Base-by-base conservation (phyloP, 1,140 invertebrate species). In the Delia radicum region DNA sequence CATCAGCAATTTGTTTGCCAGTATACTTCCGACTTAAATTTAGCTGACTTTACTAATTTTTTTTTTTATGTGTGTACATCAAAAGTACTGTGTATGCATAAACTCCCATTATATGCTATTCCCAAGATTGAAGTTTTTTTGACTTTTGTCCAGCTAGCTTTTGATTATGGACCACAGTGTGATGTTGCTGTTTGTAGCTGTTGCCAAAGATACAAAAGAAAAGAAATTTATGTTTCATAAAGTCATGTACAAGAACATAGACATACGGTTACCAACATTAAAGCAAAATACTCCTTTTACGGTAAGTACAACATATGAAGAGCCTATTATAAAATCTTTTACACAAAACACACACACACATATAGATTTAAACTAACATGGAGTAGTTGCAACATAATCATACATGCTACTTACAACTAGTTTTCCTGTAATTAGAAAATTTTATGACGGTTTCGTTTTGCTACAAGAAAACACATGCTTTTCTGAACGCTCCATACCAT, bases 371-470 rank as follows among this genome's bases (percentile, higher is more conserved):
- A 29, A 65, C 29, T 5, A 15, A 61, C 55, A 61, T 61, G 24
- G 18, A 61, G n/a, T n/a, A n/a, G 10, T 63, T 21, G 3, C 18
- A 28, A 65, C 13, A 21, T 69, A 29, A 21, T 2, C 18, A 37
- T 33, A 37, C 29, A 31, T 67, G 4, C 29, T 69, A 69, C n/a
- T 33, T 69, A 37, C 29, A 67, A 69, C 29, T 69, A 69, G 65
- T 69, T 69, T 69, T 69, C 21, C 65, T 21, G 65, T 69, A 69
- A 69, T 69, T 69, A 69, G 65, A 33, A 69, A 69, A 69, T 69
- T 69, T 69, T 69, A 69, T 69, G 65, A 33, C 65, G 31, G 29
- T 37, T 69, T 33, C 65, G 37, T 42, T 42, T 15, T 5, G n/a
- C 6, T 13, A 42, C 62, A n/a, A 21, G 5, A 2, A 42, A n/a